Conservation (phyloP, 2,888 invertebrate species). For the Apeira syringaria region DNA sequence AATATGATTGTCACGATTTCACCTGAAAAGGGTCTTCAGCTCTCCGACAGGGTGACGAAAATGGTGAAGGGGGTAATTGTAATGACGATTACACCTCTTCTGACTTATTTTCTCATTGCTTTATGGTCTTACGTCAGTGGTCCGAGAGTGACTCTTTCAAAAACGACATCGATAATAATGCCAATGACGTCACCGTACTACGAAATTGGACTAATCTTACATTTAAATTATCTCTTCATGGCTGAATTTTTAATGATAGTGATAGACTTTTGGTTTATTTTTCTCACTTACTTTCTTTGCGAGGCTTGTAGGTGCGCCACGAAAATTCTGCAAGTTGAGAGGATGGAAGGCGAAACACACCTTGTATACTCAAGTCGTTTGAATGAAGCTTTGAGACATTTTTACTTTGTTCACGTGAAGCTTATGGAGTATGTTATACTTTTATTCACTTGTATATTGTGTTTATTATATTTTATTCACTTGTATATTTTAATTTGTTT, state of each 20-base stretch:
- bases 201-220: constrained; percentile 54
- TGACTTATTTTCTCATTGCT: constrained; percentile 41
- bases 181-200: constrained; percentile 59
- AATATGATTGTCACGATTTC: constrained; percentile 38
- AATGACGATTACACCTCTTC: constrained; percentile 40
- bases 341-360: constrained; percentile 25
- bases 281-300: constrained; percentile 51
- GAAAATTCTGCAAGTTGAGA: constrained; percentile 39
- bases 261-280: constrained; percentile 59
- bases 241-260: constrained; percentile 41
- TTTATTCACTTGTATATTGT: too few species aligned
- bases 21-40: constrained; percentile 23
- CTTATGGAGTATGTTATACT: constrained; percentile 48
- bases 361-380: constrained; percentile 43
- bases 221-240: constrained; percentile 48
- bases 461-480: too few species aligned
- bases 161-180: constrained; percentile 54
- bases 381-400: constrained; percentile 43
- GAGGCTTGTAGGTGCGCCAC: constrained; percentile 45
- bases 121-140: constrained; percentile 53
- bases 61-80: constrained; percentile 37
- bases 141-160: constrained; percentile 48
- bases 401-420: constrained; percentile 49
- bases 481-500: too few species aligned
- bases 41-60: constrained; percentile 24